These are phyloP conservation scores for Pasiphila rectangulata DNA, from an alignment of 2,888 invertebrate genomes.

Conservation along the genomic window DNA sequence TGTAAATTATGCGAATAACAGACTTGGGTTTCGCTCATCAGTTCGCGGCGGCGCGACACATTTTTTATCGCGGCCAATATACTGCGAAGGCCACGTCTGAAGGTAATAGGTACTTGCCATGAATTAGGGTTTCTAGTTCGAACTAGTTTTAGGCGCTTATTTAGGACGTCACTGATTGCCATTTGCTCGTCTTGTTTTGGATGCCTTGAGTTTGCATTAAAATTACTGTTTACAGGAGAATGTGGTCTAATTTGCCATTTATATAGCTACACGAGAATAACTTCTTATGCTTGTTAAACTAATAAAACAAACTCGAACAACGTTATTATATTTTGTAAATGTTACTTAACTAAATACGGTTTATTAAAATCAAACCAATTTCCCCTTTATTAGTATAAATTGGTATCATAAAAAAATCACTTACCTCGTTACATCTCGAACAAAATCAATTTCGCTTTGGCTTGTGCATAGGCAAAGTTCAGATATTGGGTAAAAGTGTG, in stretches of 20 bases:
- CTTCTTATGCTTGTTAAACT: no score
- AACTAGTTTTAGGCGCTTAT: constrained; percentile 24
- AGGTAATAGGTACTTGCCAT: constrained; percentile 23
- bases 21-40: constrained; percentile 74
- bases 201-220: constrained; percentile 18
- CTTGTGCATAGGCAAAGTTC: constrained; percentile 40
- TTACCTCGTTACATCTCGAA: constrained; percentile 39
- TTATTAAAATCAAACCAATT: no score
- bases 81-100: constrained; percentile 35
- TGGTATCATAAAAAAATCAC: constrained; percentile 24
- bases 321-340: no score
- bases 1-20: constrained; percentile 78
- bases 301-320: no score
- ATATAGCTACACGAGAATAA: no score
- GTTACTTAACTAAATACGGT: no score
- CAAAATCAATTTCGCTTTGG: constrained; percentile 46
- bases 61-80: constrained; percentile 43
- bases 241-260: constrained; percentile 3
- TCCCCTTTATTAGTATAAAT: not conserved
- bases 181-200: not conserved
- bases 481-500: constrained; percentile 2
- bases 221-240: not conserved
- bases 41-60: constrained; percentile 51
- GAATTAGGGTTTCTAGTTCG: constrained; percentile 39
- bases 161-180: constrained; percentile 13